Evolutionary conservation across 2,113 vertebrate genomes (phyloP).

Genomic region (Sitta europaea): DNA sequence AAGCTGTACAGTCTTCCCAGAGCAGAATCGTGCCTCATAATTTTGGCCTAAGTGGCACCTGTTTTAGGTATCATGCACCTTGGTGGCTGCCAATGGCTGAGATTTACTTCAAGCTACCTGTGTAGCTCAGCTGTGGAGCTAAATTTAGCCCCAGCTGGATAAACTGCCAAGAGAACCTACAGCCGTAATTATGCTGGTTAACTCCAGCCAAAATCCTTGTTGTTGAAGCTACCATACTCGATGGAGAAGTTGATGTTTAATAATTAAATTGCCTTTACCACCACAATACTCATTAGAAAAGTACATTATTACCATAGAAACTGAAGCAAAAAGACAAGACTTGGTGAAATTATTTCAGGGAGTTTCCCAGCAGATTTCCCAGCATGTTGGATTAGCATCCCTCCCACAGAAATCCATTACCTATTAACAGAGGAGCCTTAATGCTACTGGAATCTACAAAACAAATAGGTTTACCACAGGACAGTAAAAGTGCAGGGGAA

Average conservation of each 20-base stretch:
- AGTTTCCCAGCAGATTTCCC: background rate
- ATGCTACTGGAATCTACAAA: background rate
- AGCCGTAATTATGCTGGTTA: background rate
- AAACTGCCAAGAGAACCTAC: background rate
- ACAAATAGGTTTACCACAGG: background rate
- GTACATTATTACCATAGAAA: background rate
- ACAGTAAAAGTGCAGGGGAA: background rate
- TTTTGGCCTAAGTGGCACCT: fast-evolving
- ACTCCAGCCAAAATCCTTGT: background rate
- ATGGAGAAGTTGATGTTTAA: background rate
- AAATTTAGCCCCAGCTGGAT: background rate
- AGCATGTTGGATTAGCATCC: fast-evolving
- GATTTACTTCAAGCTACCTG: background rate
- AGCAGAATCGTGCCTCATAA: background rate
- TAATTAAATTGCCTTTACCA: background rate
- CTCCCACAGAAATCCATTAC: background rate
- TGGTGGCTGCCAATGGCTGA: background rate
- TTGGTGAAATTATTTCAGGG: background rate
- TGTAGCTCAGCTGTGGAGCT: background rate
- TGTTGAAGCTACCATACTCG: background rate
- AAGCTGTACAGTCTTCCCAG: background rate
- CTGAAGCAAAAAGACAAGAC: background rate
- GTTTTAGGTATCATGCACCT: background rate
- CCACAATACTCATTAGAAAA: background rate
- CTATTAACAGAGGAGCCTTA: background rate